Base-by-base conservation (phyloP, 2,888 invertebrate genomes). In the Dermolepida albohirtum region DNA sequence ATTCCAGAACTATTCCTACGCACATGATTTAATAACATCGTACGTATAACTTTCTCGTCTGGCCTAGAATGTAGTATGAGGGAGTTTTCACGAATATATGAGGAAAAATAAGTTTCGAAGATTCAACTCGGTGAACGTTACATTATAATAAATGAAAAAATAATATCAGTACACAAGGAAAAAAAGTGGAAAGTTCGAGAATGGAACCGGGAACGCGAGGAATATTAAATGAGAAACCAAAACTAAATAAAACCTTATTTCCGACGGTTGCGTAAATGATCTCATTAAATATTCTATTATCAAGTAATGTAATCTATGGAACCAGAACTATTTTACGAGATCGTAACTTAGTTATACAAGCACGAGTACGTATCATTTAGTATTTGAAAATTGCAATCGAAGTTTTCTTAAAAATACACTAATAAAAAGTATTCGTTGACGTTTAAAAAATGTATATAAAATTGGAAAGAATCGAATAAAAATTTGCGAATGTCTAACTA, bases 71-170 rank as follows among this genome's bases (percentile, higher is more conserved):
- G 40, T 40, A 11, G 41, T 40, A 41, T 17, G 22, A 11, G 39
- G 17, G 14, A 40, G 40, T 55, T 41, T 41, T 41, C 55, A 41
- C 41, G 41, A 55, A 55, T 55, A 55, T 41, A 16, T 40, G 55
- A 40, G 17, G 41, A 17, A 54, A 39, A 40, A 39, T 54, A 54
- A 55, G 40, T 55, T 55, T 17, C 11, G n/a, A 16, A 12, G 22
- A 55, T 41, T 41, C 40, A 41, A 41, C 41, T 55, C 55, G 11
- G 55, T 12, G 55, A 41, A 40, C 12, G 17, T 29, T 41, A 40
- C 55, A 55, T 55, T 40, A 55, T 55, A 55, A 41, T 55, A 54
- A 55, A 40, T 41, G 55, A 41, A 55, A 55, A 55, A 55, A 41
- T 55, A 55, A 55, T 55, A 41, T 41, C 34, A 14, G 14, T 17